phyloP scores from a whole-genome alignment of 2,113 vertebrate genomes.

The Dasyurus viverrinus region DNA sequence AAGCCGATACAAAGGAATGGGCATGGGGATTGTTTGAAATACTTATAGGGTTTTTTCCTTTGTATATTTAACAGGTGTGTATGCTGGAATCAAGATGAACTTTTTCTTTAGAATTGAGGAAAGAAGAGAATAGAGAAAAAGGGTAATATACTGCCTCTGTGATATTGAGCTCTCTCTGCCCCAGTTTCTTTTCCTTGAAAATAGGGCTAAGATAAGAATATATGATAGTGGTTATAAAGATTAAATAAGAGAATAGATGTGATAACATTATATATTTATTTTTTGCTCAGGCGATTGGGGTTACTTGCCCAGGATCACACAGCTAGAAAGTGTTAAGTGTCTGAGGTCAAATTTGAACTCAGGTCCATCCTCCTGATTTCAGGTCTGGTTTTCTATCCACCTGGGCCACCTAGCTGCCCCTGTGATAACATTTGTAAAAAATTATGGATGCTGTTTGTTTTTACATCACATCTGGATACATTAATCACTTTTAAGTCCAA shows the following conservation, averaged over 20 bases:
- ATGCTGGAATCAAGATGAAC: not conserved
- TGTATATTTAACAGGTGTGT: not conserved
- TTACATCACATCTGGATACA: not conserved
- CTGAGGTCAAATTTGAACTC: no score
- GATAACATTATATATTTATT: no score
- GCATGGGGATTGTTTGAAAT: not conserved
- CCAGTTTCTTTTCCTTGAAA: not conserved
- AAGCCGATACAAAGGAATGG: not conserved
- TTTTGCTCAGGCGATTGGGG: no score
- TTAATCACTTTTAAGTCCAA: not conserved
- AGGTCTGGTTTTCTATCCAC: no score
- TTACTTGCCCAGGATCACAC: no score
- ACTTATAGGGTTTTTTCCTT: not conserved
- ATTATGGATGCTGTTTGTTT: not conserved
- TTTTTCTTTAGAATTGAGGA: not conserved
- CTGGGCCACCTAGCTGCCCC: no score
- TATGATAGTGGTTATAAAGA: not conserved
- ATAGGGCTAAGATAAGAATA: not conserved
- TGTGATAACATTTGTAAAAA: not conserved
- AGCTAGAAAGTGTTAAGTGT: no score
- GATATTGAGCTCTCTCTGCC: not conserved
- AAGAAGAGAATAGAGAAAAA: not conserved
- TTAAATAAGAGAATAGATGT: not conserved
- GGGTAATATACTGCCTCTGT: not conserved
- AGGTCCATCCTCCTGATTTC: no score